Conservation (phyloP, 2,888 invertebrate species). For the Parnassius mnemosyne region DNA sequence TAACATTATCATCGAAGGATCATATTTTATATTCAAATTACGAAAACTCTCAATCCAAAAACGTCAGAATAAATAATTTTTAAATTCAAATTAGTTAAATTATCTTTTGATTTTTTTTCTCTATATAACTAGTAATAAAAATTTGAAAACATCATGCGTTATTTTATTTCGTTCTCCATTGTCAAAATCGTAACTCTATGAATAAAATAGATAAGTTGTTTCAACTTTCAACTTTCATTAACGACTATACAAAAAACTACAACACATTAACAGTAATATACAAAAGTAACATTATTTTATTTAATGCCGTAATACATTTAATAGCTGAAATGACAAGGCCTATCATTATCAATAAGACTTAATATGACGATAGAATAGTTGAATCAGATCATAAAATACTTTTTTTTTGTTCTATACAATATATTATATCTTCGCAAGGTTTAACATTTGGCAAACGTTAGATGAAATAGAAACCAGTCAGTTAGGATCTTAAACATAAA, state of each 20-base stretch:
- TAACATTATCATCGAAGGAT: no score
- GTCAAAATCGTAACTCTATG: conserved; percentile 38
- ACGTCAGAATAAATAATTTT: no score
- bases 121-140: no score
- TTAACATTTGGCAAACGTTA: conserved; percentile 23
- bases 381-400: conserved; percentile 17
- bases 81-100: no score
- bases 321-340: conserved; percentile 7
- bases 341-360: conserved; percentile 11
- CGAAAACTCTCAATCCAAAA: no score
- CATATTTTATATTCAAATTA: no score
- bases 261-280: conserved; percentile 55
- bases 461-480: conserved; percentile 16
- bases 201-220: conserved; percentile 31
- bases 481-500: conserved; percentile 21
- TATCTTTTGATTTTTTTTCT: no score
- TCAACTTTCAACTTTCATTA: conserved; percentile 37
- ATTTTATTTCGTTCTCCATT: no score
- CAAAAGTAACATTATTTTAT: conserved; percentile 37
- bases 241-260: conserved; percentile 49
- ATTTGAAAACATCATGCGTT: no score
- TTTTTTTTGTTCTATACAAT: conserved; percentile 11
- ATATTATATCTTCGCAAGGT: conserved; percentile 17
- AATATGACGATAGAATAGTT: conserved; percentile 6
- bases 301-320: conserved; percentile 12